These are phyloP conservation scores for Sakesphorus luctuosus DNA, from an alignment of 2,113 vertebrate species.

Conservation along the genomic window DNA sequence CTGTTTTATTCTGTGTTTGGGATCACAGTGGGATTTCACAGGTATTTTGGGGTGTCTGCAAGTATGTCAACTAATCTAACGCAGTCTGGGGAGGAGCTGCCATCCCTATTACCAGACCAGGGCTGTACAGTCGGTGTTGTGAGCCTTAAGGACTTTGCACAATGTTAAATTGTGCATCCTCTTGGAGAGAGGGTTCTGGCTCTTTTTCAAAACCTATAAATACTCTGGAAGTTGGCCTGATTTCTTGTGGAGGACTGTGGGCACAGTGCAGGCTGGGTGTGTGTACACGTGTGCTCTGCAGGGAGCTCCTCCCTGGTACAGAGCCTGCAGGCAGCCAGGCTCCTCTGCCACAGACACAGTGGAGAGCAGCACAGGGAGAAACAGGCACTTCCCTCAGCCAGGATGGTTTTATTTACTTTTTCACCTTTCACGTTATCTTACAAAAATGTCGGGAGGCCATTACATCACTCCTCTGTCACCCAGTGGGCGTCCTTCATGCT, in stretches of 20 bases:
- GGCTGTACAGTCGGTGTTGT: not conserved
- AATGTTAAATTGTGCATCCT: conserved; percentile 53
- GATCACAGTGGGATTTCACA: not conserved
- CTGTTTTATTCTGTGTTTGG: not conserved
- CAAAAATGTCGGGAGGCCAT: not conserved
- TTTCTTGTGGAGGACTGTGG: not conserved
- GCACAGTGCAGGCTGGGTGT: not conserved
- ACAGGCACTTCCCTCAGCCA: not conserved
- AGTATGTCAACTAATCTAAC: not conserved
- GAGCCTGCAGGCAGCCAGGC: not conserved
- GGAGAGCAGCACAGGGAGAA: not conserved
- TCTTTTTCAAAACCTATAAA: conserved; percentile 60
- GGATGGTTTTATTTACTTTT: not conserved
- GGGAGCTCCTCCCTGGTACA: not conserved
- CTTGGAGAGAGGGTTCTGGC: conserved; percentile 38
- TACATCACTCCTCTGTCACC: not conserved
- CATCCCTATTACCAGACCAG: not conserved
- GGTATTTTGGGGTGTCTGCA: not conserved
- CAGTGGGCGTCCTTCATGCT: not conserved
- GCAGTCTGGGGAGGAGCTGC: not conserved
- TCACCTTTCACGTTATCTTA: not conserved
- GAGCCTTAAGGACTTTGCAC: conserved; percentile 63
- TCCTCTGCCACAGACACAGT: not conserved
- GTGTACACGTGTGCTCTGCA: not conserved
- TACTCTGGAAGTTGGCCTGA: conserved; percentile 24